These are phyloP conservation scores for Zosterops lateralis DNA, from an alignment of 2,113 vertebrate species.

Conservation along the genomic window DNA sequence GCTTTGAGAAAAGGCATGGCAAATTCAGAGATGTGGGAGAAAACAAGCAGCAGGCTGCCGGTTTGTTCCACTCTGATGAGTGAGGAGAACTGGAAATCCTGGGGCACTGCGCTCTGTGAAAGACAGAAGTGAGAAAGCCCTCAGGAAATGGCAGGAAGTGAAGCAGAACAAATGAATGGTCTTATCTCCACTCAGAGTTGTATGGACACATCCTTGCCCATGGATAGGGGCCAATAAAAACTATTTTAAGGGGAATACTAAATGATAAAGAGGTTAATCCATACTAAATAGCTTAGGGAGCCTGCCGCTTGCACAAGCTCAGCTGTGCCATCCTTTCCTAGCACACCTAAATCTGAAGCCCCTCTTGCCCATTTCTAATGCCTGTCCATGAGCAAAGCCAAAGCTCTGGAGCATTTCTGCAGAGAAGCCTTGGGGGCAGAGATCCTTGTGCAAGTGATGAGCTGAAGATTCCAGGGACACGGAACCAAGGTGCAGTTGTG, in stretches of 20 bases:
- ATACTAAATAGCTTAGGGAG: not conserved
- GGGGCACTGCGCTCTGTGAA: not conserved
- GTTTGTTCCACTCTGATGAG: not conserved
- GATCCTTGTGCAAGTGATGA: not conserved
- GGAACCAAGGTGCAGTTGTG: not conserved
- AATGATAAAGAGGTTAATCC: not conserved
- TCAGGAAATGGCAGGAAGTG: not conserved
- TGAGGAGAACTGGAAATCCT: not conserved
- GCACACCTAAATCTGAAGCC: not conserved
- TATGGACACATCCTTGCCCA: accelerated
- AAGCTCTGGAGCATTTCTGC: not conserved
- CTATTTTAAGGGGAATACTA: not conserved
- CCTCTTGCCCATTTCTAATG: not conserved
- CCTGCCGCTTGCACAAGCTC: not conserved
- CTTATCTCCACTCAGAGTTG: not conserved
- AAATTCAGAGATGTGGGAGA: not conserved
- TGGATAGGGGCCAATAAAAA: not conserved
- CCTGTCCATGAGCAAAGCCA: not conserved
- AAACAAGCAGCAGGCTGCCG: not conserved
- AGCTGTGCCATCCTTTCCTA: not conserved
- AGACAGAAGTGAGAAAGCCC: not conserved
- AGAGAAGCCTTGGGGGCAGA: not conserved
- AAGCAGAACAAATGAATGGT: not conserved
- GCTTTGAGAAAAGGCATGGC: not conserved
- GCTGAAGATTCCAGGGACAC: not conserved